A percentile compares a stretch with the other conserved stretches of the same genome.
Evolutionary conservation across 1,140 invertebrate genomes (phyloP).

Genomic region (Drosophila saltans): DNA sequence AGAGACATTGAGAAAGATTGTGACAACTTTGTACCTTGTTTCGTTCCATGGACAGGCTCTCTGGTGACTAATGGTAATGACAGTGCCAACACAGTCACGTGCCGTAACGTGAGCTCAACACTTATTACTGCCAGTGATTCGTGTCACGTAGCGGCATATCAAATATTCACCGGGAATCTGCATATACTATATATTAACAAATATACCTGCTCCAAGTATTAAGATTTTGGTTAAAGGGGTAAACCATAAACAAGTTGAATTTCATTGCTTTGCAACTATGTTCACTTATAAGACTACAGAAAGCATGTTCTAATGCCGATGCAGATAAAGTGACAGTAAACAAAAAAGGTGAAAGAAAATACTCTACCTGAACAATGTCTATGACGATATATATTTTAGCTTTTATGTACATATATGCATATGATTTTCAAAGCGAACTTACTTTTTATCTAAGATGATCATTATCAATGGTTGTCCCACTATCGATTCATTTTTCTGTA

Average conservation of each 20-base stretch:
- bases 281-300: too few species aligned
- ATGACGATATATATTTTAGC: too few species aligned
- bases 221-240: neutral
- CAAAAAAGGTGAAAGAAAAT: too few species aligned
- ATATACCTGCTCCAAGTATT: neutral
- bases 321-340: too few species aligned
- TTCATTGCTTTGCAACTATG: neutral
- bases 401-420: too few species aligned
- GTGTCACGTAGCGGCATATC: slow-evolving; percentile 48
- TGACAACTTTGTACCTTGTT: slow-evolving; percentile 20
- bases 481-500: too few species aligned
- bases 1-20: slow-evolving; percentile 3
- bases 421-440: too few species aligned
- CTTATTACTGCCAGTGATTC: slow-evolving; percentile 39
- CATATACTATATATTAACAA: neutral
- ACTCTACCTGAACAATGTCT: too few species aligned
- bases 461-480: too few species aligned
- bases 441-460: too few species aligned
- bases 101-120: slow-evolving; percentile 60
- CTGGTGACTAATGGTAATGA: slow-evolving; percentile 43
- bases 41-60: slow-evolving; percentile 20
- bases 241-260: neutral
- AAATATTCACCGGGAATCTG: slow-evolving; percentile 40
- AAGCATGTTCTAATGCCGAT: too few species aligned
- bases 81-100: slow-evolving; percentile 58